Evolutionary conservation across 2,113 vertebrate species (phyloP).

Genomic region (Hemiscyllium ocellatum): DNA sequence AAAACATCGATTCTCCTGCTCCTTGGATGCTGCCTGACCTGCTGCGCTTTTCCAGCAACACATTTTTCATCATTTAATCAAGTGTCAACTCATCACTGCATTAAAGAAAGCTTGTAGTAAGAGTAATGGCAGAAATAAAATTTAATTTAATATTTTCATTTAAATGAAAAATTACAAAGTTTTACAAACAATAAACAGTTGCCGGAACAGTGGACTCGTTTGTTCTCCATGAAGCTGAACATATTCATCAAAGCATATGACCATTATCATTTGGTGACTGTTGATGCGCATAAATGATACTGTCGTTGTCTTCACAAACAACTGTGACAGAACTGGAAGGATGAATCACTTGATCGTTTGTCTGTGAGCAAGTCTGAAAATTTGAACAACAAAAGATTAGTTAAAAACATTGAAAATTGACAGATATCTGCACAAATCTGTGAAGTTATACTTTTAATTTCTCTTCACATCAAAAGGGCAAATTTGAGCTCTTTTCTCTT

Average conservation of each 20-base stretch:
- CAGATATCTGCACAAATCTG: background rate
- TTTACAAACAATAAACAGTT: background rate
- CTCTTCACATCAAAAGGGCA: background rate
- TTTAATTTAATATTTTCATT: constrained; percentile 22
- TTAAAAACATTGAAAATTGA: background rate
- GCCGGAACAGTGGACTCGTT: background rate
- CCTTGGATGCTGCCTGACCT: no score
- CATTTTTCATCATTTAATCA: background rate
- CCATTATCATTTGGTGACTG: background rate
- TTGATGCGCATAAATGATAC: constrained; percentile 11
- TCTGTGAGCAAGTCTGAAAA: constrained; percentile 30
- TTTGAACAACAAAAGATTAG: constrained; percentile 11
- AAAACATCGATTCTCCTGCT: no score
- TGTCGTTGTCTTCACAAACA: constrained; percentile 15
- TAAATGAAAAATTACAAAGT: background rate
- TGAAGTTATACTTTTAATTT: background rate
- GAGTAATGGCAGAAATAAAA: constrained; percentile 9
- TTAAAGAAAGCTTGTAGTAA: background rate
- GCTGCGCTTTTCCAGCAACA: no score
- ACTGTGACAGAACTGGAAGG: background rate
- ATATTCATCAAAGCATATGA: background rate
- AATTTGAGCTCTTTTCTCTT: background rate
- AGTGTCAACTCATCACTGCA: background rate
- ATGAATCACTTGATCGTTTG: background rate
- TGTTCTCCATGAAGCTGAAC: background rate